Evolutionary conservation across 2,888 invertebrate genomes (phyloP).

Genomic region (Drosophila mulleri): DNA sequence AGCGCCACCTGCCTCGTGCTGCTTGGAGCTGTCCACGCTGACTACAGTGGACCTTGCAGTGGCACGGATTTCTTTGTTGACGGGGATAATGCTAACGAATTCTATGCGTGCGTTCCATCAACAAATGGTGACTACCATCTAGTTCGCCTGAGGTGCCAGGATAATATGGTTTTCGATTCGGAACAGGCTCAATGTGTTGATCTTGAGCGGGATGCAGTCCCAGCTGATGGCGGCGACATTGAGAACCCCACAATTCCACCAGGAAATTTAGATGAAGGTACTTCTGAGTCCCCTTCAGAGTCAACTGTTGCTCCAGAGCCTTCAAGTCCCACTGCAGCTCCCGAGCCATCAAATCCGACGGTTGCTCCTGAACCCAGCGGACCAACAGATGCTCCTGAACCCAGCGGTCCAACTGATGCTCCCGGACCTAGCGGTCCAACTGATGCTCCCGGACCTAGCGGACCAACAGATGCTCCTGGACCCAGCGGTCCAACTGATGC

Average conservation of each 20-base stretch:
- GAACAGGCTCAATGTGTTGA: slow-evolving; percentile 49
- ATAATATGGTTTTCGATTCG: slow-evolving; percentile 51
- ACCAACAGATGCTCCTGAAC: too few species aligned
- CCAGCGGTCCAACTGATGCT: background rate
- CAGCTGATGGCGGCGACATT: slow-evolving; percentile 58
- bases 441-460: background rate
- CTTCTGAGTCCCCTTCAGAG: background rate
- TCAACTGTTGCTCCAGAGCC: background rate
- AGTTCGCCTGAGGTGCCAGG: slow-evolving; percentile 53
- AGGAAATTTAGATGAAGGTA: slow-evolving; percentile 24
- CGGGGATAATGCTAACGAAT: slow-evolving; percentile 54
- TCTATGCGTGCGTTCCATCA: slow-evolving; percentile 57
- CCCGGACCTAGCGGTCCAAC: background rate
- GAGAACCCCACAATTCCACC: slow-evolving; percentile 65
- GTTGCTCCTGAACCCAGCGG: background rate
- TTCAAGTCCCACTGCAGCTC: background rate
- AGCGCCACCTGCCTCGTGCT: slow-evolving; percentile 27
- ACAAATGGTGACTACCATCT: slow-evolving; percentile 53
- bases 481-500: too few species aligned
- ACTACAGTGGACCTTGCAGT: slow-evolving; percentile 42
- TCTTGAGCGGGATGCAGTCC: background rate
- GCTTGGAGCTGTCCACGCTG: slow-evolving; percentile 32
- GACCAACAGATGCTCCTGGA: too few species aligned
- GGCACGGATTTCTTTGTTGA: slow-evolving; percentile 55
- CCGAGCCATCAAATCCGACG: slow-evolving; percentile 7